Percentiles rank a stretch among this genome's conserved stretches.
Evolutionary conservation across 1,140 invertebrate genomes (phyloP).

Genomic region (Rhagoletis zephyria): DNA sequence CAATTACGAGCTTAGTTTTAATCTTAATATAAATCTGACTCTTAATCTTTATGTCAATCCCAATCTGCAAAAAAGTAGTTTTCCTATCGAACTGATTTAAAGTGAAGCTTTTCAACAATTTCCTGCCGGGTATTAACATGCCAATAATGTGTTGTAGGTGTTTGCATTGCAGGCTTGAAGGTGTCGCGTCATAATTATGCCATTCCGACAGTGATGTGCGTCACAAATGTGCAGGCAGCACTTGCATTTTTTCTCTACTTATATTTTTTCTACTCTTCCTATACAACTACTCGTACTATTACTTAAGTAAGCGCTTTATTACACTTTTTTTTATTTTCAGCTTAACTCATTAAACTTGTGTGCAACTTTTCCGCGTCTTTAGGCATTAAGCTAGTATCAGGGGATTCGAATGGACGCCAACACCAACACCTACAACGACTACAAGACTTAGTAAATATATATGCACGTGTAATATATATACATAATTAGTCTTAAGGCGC

Average conservation of each 20-base stretch:
- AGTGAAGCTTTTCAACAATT: not conserved
- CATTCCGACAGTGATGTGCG: not conserved
- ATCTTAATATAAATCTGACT: no score
- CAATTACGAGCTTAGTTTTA: no score
- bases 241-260: not conserved
- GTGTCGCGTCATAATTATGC: not conserved
- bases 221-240: not conserved
- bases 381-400: constrained; percentile 3
- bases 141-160: not conserved
- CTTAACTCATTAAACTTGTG: constrained; percentile 29
- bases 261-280: not conserved
- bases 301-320: not conserved
- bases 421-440: not conserved
- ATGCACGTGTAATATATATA: not conserved
- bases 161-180: not conserved
- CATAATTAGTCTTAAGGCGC: constrained; percentile 22
- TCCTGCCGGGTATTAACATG: not conserved
- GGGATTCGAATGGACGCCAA: not conserved
- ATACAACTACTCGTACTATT: not conserved
- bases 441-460: not conserved
- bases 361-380: constrained; percentile 13
- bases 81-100: not conserved
- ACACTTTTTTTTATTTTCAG: not conserved
- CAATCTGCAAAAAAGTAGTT: no score
- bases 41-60: no score